A percentile compares a stretch with the other conserved stretches of the same genome.
These are phyloP conservation scores for Meghimatium bilineatum DNA, from an alignment of 2,888 invertebrate genomes.

Conservation along the genomic window DNA sequence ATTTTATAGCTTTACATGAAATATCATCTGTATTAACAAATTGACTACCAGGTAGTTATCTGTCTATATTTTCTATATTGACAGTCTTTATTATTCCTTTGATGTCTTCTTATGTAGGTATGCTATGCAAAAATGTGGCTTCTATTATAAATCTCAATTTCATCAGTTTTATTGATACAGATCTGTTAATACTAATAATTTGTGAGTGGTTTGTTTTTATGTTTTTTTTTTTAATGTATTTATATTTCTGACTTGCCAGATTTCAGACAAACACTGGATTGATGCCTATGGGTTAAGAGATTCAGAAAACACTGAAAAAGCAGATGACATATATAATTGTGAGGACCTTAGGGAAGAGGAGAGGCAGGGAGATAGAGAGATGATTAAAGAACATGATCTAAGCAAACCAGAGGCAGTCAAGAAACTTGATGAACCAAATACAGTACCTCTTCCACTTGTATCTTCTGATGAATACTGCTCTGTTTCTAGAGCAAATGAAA, in stretches of 20 bases:
- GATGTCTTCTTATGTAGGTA: too few relatives aligned
- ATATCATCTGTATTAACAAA: too few relatives aligned
- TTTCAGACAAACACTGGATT: slow-evolving; percentile 37
- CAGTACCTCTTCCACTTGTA: not conserved
- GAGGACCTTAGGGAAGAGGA: not conserved
- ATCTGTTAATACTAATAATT: not conserved
- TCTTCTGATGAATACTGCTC: not conserved
- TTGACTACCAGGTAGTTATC: too few relatives aligned
- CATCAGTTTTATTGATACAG: too few relatives aligned
- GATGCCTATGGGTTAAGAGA: slow-evolving; percentile 12
- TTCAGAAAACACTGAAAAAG: not conserved
- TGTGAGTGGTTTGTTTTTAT: too few relatives aligned
- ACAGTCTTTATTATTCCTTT: too few relatives aligned
- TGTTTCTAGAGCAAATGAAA: not conserved
- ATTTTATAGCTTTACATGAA: too few relatives aligned
- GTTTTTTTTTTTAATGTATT: too few relatives aligned
- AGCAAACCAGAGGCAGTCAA: not conserved
- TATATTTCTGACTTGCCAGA: slow-evolving; percentile 2
- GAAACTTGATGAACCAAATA: not conserved
- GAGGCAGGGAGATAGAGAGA: not conserved
- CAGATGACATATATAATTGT: not conserved
- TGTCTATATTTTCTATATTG: too few relatives aligned
- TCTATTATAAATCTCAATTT: too few relatives aligned
- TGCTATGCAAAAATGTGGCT: too few relatives aligned
- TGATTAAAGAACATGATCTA: not conserved